phyloP scores from a whole-genome alignment of 2,888 invertebrate species.

The Cantharis rufa region DNA sequence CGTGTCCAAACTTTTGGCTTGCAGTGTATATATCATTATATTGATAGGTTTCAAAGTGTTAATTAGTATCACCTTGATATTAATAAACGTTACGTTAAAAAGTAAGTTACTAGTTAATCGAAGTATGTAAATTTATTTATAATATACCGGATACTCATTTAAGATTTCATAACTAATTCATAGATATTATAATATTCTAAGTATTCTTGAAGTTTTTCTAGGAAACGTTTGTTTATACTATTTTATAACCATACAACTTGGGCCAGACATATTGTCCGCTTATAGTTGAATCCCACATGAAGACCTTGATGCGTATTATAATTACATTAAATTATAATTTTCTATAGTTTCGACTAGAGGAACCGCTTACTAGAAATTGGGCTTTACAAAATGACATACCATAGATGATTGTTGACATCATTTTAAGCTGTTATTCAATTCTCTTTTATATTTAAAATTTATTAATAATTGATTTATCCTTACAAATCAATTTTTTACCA shows the following conservation, averaged over 20 bases:
- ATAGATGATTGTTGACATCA: neutral
- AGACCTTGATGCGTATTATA: neutral
- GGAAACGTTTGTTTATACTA: conserved; percentile 1
- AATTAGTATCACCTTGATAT: neutral
- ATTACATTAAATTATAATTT: neutral
- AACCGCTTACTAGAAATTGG: neutral
- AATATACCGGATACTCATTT: neutral
- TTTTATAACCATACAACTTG: neutral
- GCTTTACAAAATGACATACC: neutral
- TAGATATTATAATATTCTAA: neutral
- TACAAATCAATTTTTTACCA: neutral
- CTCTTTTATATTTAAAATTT: neutral
- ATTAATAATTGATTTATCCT: neutral
- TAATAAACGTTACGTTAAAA: neutral
- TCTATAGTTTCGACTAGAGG: neutral
- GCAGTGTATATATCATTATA: neutral
- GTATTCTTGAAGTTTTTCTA: conserved; percentile 2
- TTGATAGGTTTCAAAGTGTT: neutral
- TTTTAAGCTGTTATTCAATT: neutral
- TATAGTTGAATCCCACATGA: conserved; percentile 9
- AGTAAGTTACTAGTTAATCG: neutral
- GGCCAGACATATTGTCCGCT: conserved; percentile 5
- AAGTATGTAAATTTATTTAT: neutral
- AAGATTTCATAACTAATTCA: neutral
- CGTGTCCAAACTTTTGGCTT: too few species aligned